Conservation (phyloP, 1,140 invertebrate species). For the Hyposmocoma kahamanoa region DNA sequence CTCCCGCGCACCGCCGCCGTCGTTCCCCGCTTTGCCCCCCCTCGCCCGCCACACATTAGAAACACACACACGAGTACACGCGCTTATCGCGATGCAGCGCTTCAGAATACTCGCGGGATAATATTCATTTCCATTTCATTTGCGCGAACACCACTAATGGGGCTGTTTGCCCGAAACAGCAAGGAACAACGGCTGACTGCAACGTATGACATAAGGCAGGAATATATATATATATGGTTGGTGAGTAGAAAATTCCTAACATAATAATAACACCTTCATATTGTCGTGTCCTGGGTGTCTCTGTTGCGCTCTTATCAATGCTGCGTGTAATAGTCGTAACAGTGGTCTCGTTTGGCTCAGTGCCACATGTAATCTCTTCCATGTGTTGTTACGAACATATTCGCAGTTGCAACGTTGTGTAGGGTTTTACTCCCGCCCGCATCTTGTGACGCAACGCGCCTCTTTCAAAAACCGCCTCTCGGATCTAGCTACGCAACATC, state of each 20-base stretch:
- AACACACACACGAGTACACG: constrained; percentile 11
- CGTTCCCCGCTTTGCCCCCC: constrained; percentile 50
- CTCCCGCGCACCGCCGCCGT: constrained; percentile 26
- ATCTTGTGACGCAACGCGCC: constrained; percentile 14
- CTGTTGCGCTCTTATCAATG: too few relatives aligned
- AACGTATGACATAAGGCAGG: too few relatives aligned
- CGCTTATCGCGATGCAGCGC: constrained; percentile 46
- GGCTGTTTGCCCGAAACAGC: constrained; percentile 16
- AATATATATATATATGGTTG: too few relatives aligned
- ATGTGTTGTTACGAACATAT: too few relatives aligned
- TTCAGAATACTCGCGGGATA: constrained; percentile 50
- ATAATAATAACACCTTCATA: too few relatives aligned
- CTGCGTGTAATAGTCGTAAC: too few relatives aligned
- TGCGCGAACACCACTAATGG: constrained; percentile 22
- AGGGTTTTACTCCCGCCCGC: constrained; percentile 16
- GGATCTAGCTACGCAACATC: constrained; percentile 6
- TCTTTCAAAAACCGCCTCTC: constrained; percentile 16
- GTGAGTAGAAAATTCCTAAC: too few relatives aligned
- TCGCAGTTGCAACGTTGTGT: too few relatives aligned
- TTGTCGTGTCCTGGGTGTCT: too few relatives aligned
- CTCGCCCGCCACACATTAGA: constrained; percentile 20
- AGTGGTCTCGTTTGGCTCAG: too few relatives aligned
- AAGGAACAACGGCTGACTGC: neutral
- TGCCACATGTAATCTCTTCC: too few relatives aligned
- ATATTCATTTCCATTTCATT: constrained; percentile 68